A percentile compares a stretch with the other conserved stretches of the same genome.
phyloP scores from a whole-genome alignment of 2,797 vertebrate genomes.

The Poeciliopsis paucimaculata region DNA sequence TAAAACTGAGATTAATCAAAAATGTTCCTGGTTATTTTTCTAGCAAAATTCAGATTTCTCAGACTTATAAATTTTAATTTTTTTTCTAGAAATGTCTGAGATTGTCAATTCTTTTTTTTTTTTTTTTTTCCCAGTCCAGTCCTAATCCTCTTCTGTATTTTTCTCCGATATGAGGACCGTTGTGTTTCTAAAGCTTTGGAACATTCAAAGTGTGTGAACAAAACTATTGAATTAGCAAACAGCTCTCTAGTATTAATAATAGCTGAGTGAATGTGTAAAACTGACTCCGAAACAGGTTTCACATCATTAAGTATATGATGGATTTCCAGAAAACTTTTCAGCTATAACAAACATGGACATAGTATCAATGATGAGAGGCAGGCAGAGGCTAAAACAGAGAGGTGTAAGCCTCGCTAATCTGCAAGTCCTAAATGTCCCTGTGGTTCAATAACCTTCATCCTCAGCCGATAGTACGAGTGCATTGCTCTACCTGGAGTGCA shows the following conservation, averaged over 20 bases:
- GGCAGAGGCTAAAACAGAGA: conserved; percentile 40
- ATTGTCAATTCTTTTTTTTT: too few relatives aligned
- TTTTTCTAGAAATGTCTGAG: too few relatives aligned
- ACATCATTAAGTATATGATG: conserved; percentile 44
- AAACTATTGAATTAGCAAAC: background rate
- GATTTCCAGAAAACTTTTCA: conserved; percentile 32
- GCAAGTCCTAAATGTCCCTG: conserved; percentile 43
- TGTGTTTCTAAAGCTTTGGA: background rate
- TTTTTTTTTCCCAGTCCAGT: too few relatives aligned
- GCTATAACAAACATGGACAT: conserved; percentile 27
- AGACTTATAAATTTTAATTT: too few relatives aligned
- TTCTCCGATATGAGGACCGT: background rate
- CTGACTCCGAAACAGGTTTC: background rate
- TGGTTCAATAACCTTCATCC: conserved; percentile 61
- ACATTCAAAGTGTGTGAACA: background rate
- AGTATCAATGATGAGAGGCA: conserved; percentile 19
- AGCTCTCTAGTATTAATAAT: background rate
- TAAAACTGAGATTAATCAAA: too few relatives aligned
- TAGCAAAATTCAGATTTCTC: too few relatives aligned
- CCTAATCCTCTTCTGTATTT: too few relatives aligned
- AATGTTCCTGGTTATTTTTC: too few relatives aligned
- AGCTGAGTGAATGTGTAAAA: background rate
- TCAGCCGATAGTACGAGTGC: conserved; percentile 23
- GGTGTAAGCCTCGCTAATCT: conserved; percentile 63
- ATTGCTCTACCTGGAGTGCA: conserved; percentile 37